A percentile compares a stretch with the other conserved stretches of the same genome.
Evolutionary conservation across 2,888 invertebrate species (phyloP).

Genomic region (Cheilosia pagana): DNA sequence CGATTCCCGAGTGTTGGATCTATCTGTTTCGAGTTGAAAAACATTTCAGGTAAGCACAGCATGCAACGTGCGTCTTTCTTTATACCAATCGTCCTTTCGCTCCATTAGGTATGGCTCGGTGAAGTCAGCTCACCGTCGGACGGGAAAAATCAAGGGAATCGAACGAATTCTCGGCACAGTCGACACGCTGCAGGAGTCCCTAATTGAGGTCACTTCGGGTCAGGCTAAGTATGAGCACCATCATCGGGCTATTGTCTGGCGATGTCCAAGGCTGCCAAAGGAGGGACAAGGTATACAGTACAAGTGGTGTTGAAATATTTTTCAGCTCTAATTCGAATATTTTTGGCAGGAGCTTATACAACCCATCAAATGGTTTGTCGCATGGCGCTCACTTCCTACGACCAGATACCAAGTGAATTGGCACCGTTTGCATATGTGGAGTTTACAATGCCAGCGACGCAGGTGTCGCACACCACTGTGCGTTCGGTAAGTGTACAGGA

Average conservation of each 20-base stretch:
- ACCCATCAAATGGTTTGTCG: constrained; percentile 97
- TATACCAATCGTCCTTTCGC: constrained; percentile 28
- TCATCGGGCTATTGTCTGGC: constrained; percentile 98
- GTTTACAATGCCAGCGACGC: constrained; percentile 99
- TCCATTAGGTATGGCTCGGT: constrained; percentile 94
- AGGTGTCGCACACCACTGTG: constrained; percentile 97
- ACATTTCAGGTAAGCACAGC: constrained; percentile 87
- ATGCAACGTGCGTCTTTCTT: neutral
- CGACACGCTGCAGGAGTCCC: constrained; percentile 93
- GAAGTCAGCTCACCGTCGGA: constrained; percentile 94
- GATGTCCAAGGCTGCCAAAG: constrained; percentile 98
- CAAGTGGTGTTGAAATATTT: neutral
- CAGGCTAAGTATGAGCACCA: constrained; percentile 99
- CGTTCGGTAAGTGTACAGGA: constrained; percentile 95
- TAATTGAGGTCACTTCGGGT: constrained; percentile 98
- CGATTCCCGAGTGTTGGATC: constrained; percentile 99
- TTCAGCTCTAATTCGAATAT: neutral
- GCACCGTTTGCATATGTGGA: constrained; percentile 95
- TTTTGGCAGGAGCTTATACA: constrained; percentile 95
- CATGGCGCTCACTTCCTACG: constrained; percentile 97
- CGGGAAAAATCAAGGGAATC: constrained; percentile 96
- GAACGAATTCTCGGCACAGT: constrained; percentile 96
- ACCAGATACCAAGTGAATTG: constrained; percentile 97
- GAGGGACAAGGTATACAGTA: constrained; percentile 96
- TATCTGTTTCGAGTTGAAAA: constrained; percentile 99